Evolutionary conservation across 2,113 vertebrate genomes (phyloP), one percentile per base, ranked within the genome.

Genomic region (Triplophysa siluroides): DNA sequence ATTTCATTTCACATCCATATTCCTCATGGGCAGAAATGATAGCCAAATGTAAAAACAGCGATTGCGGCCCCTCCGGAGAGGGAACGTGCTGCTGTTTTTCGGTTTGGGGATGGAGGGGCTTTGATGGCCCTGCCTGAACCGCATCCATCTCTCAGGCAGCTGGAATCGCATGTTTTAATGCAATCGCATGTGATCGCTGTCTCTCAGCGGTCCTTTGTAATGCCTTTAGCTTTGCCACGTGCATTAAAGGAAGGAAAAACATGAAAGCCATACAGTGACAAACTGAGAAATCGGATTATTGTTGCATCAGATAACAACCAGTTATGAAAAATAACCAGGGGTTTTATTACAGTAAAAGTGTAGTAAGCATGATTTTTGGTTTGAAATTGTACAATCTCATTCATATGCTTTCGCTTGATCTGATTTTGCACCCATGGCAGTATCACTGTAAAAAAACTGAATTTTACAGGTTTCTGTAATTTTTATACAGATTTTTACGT

Each of bases 1-100:
- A 93, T 94, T 96, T 94, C 94, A 95, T 95, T 96, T 95, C 92
- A 93, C 95, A 94, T 92, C 94, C 89, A 92, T 93, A 94, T 93
- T 96, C 93, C 95, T 96, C 93, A 92, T 93, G 92, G 94, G 93
- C 92, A 93, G 91, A 87, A 92, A 94, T 93, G 92, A 90, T 92
- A 92, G 87, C 91, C 88, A 94, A 94, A 93, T 90, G 90, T 91
- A 94, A 94, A 95, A 92, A 90, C 92, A 92, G 91, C 92, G 93
- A 91, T 94, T 95, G 92, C 82, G 86, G 74, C 79, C 93, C 92
- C 92, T 89, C 91, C 91, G 93, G 94, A 92, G 90, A 81, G 89
- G 88, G 92, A 92, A 90, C 85, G 90, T 88, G 86, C 91, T 89
- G 90, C 90, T 91, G 89, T 93, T 93, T 90, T 92, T 86, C 88